These are phyloP conservation scores for Anthopleura sola DNA, from an alignment of 64 coral and sea anemone genomes.

Conservation along the genomic window DNA sequence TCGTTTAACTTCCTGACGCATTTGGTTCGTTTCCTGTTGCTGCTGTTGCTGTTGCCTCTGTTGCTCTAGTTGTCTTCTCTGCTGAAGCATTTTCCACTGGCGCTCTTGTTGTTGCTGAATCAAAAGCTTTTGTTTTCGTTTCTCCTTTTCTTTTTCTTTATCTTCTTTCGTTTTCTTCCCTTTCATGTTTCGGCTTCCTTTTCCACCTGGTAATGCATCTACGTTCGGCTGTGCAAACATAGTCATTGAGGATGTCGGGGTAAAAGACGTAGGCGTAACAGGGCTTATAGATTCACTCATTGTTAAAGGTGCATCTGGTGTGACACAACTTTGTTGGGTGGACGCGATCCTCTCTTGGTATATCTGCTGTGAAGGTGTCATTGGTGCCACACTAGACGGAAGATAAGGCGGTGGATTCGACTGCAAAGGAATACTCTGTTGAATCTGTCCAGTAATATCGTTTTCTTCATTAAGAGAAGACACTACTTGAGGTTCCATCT, in stretches of 20 bases:
- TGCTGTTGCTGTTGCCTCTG: constrained; percentile 90
- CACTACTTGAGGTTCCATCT: background rate
- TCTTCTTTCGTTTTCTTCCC: constrained; percentile 80
- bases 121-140: constrained; percentile 64
- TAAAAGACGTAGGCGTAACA: constrained; percentile 39
- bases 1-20: constrained; percentile 76
- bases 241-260: background rate
- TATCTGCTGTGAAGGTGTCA: constrained; percentile 17
- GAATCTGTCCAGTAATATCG: background rate
- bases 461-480: background rate
- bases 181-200: constrained; percentile 51
- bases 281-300: constrained; percentile 47
- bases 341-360: background rate
- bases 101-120: constrained; percentile 93
- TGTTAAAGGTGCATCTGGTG: constrained; percentile 12
- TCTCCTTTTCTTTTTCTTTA: constrained; percentile 86
- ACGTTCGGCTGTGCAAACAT: constrained; percentile 18
- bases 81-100: constrained; percentile 91
- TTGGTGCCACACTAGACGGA: background rate
- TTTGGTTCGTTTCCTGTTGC: constrained; percentile 74
- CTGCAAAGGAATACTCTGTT: background rate
- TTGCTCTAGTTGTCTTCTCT: constrained; percentile 83
- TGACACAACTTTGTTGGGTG: constrained; percentile 25
- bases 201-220: constrained; percentile 19
- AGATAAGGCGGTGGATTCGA: background rate